Conservation (phyloP, 2,797 vertebrate species). For the Numenius phaeopus region DNA sequence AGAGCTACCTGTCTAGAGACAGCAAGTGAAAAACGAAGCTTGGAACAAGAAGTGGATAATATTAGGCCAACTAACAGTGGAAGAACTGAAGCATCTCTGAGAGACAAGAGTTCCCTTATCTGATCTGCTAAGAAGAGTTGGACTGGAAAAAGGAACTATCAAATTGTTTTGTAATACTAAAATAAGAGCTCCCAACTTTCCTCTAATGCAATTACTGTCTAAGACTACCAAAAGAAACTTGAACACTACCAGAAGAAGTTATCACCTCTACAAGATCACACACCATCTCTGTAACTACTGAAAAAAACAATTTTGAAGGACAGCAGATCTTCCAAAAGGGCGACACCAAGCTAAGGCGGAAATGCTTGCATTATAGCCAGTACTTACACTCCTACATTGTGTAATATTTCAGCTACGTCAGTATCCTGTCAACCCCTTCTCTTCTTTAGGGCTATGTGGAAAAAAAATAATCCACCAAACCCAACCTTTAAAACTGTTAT, state of each 20-base stretch:
- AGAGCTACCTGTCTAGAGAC: background rate
- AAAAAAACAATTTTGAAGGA: background rate
- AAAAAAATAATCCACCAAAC: background rate
- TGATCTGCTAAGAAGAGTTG: conserved; percentile 1
- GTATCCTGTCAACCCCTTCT: background rate
- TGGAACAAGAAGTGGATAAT: background rate
- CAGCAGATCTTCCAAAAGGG: background rate
- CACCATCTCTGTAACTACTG: background rate
- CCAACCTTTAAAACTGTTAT: background rate
- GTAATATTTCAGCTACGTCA: background rate
- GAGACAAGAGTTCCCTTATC: conserved; percentile 3
- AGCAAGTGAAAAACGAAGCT: background rate
- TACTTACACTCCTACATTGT: background rate
- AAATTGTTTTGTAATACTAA: background rate
- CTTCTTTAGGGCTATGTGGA: background rate
- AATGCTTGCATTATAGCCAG: background rate
- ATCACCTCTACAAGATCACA: background rate
- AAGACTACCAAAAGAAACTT: background rate
- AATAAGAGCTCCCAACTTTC: background rate
- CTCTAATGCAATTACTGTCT: background rate
- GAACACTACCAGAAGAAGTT: background rate
- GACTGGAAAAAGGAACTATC: conserved; percentile 45
- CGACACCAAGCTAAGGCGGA: background rate
- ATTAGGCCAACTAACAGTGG: background rate
- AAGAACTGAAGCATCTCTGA: background rate